Evolutionary conservation across 1,140 invertebrate species (phyloP).

Genomic region (Drosophila sulfurigaster): DNA sequence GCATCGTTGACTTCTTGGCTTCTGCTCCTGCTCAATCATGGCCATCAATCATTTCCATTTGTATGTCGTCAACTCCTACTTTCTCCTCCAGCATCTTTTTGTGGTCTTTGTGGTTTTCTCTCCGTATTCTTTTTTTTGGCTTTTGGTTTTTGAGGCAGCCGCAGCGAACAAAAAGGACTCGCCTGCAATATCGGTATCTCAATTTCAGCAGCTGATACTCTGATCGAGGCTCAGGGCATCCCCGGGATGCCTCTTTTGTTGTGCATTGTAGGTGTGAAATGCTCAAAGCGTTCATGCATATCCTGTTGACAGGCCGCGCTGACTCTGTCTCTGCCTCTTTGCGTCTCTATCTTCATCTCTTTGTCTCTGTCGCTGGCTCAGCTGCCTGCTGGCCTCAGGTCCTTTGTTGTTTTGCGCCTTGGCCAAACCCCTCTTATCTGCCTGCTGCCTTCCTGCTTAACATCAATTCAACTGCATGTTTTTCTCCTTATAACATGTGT

Average conservation of each 20-base stretch:
- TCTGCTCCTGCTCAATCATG: slow-evolving; percentile 78
- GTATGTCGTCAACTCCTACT: slow-evolving; percentile 75
- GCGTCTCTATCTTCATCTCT: slow-evolving; percentile 16
- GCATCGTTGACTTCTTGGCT: slow-evolving; percentile 63
- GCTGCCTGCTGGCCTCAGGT: slow-evolving; percentile 33
- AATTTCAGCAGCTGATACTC: slow-evolving; percentile 76
- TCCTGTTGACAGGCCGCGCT: slow-evolving; percentile 73
- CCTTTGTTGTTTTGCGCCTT: slow-evolving; percentile 46
- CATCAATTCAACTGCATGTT: slow-evolving; percentile 26
- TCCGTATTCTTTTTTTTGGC: slow-evolving; percentile 9
- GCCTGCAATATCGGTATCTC: slow-evolving; percentile 51
- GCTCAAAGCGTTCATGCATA: slow-evolving; percentile 73
- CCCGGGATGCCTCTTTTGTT: slow-evolving; percentile 53
- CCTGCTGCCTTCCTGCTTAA: slow-evolving; percentile 17
- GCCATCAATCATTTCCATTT: slow-evolving; percentile 75
- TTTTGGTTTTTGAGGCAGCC: slow-evolving; percentile 23
- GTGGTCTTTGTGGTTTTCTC: slow-evolving; percentile 62
- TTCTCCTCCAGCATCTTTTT: slow-evolving; percentile 38
- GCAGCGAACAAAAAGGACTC: slow-evolving; percentile 21
- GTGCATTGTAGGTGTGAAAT: slow-evolving; percentile 79
- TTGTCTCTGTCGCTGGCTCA: neutral
- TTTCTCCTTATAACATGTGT: slow-evolving; percentile 68
- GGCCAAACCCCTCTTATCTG: slow-evolving; percentile 25
- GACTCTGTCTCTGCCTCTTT: slow-evolving; percentile 43
- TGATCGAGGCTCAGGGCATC: slow-evolving; percentile 40